These are phyloP conservation scores for Ceratosolen fusciceps DNA, from an alignment of 1,140 invertebrate species.

Conservation along the genomic window DNA sequence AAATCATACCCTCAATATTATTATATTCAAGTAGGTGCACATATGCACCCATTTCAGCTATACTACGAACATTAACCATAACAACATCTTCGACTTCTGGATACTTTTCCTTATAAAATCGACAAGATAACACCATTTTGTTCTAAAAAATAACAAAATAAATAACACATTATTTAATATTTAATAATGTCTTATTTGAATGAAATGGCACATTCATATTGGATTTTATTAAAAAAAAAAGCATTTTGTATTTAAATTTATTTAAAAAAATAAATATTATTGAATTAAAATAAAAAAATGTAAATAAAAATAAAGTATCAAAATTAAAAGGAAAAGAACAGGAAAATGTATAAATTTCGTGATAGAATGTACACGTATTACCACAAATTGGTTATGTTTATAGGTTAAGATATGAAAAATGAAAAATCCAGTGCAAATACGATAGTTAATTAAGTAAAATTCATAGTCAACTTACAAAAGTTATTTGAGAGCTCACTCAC, in stretches of 20 bases:
- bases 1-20: constrained; percentile 98
- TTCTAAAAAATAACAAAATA: constrained; percentile 50
- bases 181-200: too few relatives aligned
- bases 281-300: too few relatives aligned
- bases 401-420: constrained; percentile 51
- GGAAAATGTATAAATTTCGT: too few relatives aligned
- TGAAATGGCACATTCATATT: too few relatives aligned
- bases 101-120: constrained; percentile 98
- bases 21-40: constrained; percentile 98
- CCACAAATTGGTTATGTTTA: constrained; percentile 30
- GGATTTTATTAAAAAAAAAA: background rate
- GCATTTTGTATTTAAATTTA: too few relatives aligned
- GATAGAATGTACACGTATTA: background rate
- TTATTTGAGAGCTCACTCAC: constrained; percentile 39
- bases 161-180: constrained; percentile 11
- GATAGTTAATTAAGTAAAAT: constrained; percentile 39
- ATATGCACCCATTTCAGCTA: constrained; percentile 99
- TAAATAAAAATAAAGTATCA: too few relatives aligned
- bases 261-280: too few relatives aligned
- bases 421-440: constrained; percentile 35
- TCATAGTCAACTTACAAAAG: constrained; percentile 37
- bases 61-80: constrained; percentile 98
- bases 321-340: too few relatives aligned
- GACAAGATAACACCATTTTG: constrained; percentile 94
- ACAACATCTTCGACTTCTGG: constrained; percentile 99